phyloP scores from a whole-genome alignment of 2,113 vertebrate species.

The Agelaius tricolor region DNA sequence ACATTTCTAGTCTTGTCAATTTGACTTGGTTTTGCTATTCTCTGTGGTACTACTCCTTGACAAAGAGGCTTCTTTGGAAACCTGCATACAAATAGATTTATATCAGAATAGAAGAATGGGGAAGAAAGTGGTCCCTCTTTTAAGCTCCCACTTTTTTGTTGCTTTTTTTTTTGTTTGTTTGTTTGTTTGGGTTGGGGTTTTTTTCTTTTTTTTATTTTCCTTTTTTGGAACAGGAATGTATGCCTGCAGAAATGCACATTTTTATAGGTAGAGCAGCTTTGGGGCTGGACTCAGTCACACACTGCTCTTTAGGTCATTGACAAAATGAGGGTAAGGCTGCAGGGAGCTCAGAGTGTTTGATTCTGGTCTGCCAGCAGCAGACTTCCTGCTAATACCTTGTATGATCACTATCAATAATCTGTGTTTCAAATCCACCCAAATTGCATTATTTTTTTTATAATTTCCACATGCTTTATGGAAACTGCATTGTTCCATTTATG shows the following conservation, averaged over 20 bases:
- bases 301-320: neutral
- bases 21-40: neutral
- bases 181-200: neutral
- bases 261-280: neutral
- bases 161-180: neutral
- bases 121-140: neutral
- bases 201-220: neutral
- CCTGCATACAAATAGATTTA: neutral
- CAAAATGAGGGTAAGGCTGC: neutral
- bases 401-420: neutral
- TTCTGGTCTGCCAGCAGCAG: neutral
- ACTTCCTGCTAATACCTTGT: neutral
- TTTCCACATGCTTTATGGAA: neutral
- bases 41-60: neutral
- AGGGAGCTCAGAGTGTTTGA: neutral
- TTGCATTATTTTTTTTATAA: neutral
- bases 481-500: neutral
- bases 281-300: neutral
- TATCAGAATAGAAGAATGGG: neutral
- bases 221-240: neutral
- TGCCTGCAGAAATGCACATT: neutral
- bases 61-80: neutral
- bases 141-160: neutral
- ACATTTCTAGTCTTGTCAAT: neutral
- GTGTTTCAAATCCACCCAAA: neutral